Evolutionary conservation across 2,888 invertebrate genomes (phyloP).

Genomic region (Helleia helle): DNA sequence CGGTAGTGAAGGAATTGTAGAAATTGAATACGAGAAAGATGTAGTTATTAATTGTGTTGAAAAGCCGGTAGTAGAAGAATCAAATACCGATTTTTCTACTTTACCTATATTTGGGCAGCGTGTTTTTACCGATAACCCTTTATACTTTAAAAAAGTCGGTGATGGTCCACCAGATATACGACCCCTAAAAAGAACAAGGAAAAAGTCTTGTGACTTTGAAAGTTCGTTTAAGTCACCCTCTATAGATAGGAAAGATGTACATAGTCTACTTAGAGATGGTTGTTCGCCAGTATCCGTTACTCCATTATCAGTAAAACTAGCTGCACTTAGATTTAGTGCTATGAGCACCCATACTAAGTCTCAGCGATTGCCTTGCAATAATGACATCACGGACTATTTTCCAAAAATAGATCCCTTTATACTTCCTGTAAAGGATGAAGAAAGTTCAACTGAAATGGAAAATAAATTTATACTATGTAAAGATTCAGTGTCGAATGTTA

Average conservation of each 20-base stretch:
- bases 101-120: conserved; percentile 66
- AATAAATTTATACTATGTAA: conserved; percentile 60
- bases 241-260: conserved; percentile 55
- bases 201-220: conserved; percentile 62
- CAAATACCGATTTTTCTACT: conserved; percentile 48
- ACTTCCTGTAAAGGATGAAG: conserved; percentile 56
- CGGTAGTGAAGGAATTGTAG: conserved; percentile 64
- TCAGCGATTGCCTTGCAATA: conserved; percentile 37
- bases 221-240: conserved; percentile 62
- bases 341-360: conserved; percentile 56
- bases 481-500: conserved; percentile 44
- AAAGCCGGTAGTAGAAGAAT: conserved; percentile 41
- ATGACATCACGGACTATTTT: conserved; percentile 66
- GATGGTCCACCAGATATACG: conserved; percentile 43
- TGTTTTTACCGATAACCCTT: conserved; percentile 61
- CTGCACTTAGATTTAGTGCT: conserved; percentile 73
- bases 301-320: conserved; percentile 74
- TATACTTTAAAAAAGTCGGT: conserved; percentile 64
- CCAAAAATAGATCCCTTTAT: conserved; percentile 63
- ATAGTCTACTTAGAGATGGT: conserved; percentile 54
- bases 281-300: conserved; percentile 70
- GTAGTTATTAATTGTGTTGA: conserved; percentile 56
- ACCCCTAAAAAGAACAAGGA: conserved; percentile 56
- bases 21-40: conserved; percentile 72
- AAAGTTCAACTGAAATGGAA: conserved; percentile 63